These are phyloP conservation scores for Diadema setosum DNA, from an alignment of 35 echinoderm and acorn worm species.

Conservation along the genomic window DNA sequence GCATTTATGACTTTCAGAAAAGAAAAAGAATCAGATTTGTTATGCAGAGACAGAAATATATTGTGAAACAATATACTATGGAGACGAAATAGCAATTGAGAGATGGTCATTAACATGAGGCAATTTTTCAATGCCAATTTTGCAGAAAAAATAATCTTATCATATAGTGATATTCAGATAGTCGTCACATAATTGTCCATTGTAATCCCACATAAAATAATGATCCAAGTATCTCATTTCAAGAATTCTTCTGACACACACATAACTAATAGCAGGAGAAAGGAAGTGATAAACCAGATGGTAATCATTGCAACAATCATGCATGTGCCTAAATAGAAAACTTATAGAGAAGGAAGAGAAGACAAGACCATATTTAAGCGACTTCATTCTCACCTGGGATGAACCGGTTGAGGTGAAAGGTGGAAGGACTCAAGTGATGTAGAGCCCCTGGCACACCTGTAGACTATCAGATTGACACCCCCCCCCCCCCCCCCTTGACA, in stretches of 20 bases:
- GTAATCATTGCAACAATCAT: not conserved
- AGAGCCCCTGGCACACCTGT: conserved; percentile 46
- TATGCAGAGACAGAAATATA: not conserved
- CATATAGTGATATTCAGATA: too few relatives aligned
- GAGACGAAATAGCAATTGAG: not conserved
- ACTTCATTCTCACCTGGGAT: not conserved
- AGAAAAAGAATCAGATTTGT: not conserved
- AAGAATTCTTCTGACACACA: not conserved
- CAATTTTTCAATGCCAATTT: not conserved
- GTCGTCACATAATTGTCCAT: not conserved
- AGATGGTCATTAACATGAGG: not conserved
- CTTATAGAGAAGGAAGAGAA: too few relatives aligned
- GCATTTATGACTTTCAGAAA: not conserved
- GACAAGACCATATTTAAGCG: too few relatives aligned
- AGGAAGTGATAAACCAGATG: not conserved
- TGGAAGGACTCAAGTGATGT: conserved; percentile 35
- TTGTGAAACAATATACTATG: not conserved
- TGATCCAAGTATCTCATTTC: not conserved
- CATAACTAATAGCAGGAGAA: not conserved
- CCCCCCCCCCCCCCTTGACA: conserved; percentile 15
- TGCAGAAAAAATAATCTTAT: too few relatives aligned
- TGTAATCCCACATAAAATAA: not conserved
- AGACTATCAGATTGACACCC: not conserved
- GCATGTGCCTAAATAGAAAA: conserved; percentile 58
- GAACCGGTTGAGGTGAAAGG: not conserved